Base-by-base conservation (phyloP, 2,113 vertebrate genomes). In the Corydoras maculifer region DNA sequence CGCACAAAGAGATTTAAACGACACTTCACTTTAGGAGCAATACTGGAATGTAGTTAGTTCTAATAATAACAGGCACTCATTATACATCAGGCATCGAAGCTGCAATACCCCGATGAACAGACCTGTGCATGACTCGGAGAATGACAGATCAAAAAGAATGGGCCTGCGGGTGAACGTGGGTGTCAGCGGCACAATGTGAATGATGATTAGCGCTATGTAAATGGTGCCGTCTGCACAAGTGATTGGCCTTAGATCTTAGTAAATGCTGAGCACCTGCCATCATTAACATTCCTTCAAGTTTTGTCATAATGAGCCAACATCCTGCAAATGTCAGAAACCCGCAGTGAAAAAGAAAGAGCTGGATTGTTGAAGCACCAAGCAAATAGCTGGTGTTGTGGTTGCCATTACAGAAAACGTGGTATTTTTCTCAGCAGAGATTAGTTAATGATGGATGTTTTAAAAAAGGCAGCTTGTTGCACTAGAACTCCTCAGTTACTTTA, bases 181-280 rank as follows among this genome's bases (percentile, higher is more conserved):
- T 18, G 43, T 65, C 8, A 30, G 48, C 11, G n/a, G 49, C n/a
- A 29, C 51, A 32, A 65, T 31, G 72, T 68, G 61, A 74, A 59
- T 58, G 64, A 75, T 69, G 8, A 53, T 51, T 69, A 65, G 58
- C 12, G 71, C 50, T 61, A 9, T 35, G 72, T 62, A 77, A 79
- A 74, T 72, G 69, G 70, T 66, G 68, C 43, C 50, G 68, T 18
- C 68, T 58, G 68, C 48, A 8, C 49, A 48, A 14, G 51, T 9
- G 12, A 60, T 71, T 71, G 49, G 32, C 4, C 61, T 72, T 35
- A 57, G 62, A 65, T 31, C 62, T 65, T 72, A 65, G 58, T 65
- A 58, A 64, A 72, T 14, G 14, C 11, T 53, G 49, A 63, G 50
- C 15, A 25, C 32, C 60, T 65, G 53, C 62, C 43, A 65, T 53